phyloP scores from a whole-genome alignment of 2,888 invertebrate genomes.

The Melieria picta region DNA sequence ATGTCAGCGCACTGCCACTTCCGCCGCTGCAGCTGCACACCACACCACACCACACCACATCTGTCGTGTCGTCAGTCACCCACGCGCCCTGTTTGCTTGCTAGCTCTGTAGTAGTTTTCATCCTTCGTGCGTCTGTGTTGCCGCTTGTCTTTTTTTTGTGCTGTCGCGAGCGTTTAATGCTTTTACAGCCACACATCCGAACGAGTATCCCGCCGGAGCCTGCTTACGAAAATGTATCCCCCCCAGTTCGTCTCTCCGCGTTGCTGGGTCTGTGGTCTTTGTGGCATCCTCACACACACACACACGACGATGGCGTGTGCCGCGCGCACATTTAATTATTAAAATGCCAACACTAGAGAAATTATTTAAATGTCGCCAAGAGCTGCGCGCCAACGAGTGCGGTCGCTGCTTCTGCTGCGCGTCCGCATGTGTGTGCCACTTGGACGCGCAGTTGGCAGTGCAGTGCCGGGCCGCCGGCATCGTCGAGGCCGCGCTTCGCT shows the following conservation, averaged over 20 bases:
- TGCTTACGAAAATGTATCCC: conserved; percentile 12
- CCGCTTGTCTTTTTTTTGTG: conserved; percentile 11
- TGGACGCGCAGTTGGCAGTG: too few relatives aligned
- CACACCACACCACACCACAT: too few relatives aligned
- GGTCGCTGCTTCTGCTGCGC: background rate
- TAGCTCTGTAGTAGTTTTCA: background rate
- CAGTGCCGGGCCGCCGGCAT: too few relatives aligned
- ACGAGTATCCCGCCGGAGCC: conserved; percentile 39
- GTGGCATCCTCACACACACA: conserved; percentile 11
- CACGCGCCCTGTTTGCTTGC: too few relatives aligned
- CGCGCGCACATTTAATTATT: conserved; percentile 58
- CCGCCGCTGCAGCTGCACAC: too few relatives aligned
- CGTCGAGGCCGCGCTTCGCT: too few relatives aligned
- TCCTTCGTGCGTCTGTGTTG: background rate
- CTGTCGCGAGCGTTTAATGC: conserved; percentile 44
- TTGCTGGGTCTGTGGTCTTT: conserved; percentile 5
- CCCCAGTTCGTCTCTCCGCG: background rate
- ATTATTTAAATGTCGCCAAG: conserved; percentile 62
- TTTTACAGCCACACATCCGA: conserved; percentile 40
- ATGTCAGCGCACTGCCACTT: too few relatives aligned
- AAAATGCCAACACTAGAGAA: conserved; percentile 60
- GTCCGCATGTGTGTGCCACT: too few relatives aligned
- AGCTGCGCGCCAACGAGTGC: conserved; percentile 39
- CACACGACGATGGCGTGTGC: conserved; percentile 1
- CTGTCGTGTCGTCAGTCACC: too few relatives aligned